These are phyloP conservation scores for Tenthredo notha DNA, from an alignment of 2,888 invertebrate species.

Conservation along the genomic window DNA sequence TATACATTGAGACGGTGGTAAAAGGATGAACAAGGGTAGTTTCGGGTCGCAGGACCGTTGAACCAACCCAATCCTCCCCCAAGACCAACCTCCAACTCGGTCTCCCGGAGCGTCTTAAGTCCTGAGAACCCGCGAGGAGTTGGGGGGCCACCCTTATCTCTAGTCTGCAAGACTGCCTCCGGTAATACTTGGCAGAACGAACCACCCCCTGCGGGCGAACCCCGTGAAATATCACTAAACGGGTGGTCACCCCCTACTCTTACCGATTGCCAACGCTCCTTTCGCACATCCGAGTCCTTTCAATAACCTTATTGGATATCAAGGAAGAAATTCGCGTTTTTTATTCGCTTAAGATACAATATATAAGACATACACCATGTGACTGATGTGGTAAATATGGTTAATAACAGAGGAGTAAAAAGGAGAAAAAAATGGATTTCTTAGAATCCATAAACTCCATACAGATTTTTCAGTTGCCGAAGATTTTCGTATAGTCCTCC, in stretches of 20 bases:
- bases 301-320: slow-evolving; percentile 25
- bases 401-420: neutral
- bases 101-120: slow-evolving; percentile 48
- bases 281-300: neutral
- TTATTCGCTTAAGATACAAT: neutral
- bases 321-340: neutral
- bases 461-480: neutral
- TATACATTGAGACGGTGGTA: slow-evolving; percentile 7
- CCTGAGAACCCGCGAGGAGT: slow-evolving; percentile 43
- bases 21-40: slow-evolving; percentile 40
- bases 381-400: neutral
- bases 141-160: slow-evolving; percentile 71
- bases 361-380: neutral
- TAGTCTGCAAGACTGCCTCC: slow-evolving; percentile 77
- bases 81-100: slow-evolving; percentile 26
- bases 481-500: neutral
- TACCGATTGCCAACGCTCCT: slow-evolving; percentile 22
- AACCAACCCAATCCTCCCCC: slow-evolving; percentile 15
- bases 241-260: slow-evolving; percentile 61
- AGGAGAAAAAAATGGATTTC: too few relatives aligned
- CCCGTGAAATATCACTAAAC: slow-evolving; percentile 77
- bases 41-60: slow-evolving; percentile 27
- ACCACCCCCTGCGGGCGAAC: slow-evolving; percentile 67
- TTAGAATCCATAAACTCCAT: too few relatives aligned
- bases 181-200: slow-evolving; percentile 71